Conservation (phyloP, 2,888 invertebrate species). For the Callimorpha dominula region DNA sequence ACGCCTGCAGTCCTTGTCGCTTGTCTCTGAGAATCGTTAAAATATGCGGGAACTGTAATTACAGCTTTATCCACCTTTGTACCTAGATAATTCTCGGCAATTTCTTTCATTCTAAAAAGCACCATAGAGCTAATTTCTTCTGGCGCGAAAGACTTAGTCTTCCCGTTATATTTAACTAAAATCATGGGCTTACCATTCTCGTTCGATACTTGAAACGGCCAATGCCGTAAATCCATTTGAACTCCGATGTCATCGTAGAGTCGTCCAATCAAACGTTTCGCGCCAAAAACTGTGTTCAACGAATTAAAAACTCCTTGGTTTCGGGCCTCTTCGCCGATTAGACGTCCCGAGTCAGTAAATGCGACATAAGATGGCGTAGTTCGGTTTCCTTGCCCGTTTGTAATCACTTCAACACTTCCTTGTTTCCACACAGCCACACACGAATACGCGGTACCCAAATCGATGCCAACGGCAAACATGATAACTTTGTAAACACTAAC, state of each 20-base stretch:
- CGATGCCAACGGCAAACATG: constrained; percentile 76
- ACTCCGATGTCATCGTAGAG: constrained; percentile 69
- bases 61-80: constrained; percentile 68
- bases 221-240: constrained; percentile 70
- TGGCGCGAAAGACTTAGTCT: constrained; percentile 64
- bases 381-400: constrained; percentile 69
- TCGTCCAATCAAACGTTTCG: constrained; percentile 72
- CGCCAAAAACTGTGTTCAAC: constrained; percentile 70
- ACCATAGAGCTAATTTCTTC: constrained; percentile 77
- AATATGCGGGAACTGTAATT: constrained; percentile 76
- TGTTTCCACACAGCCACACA: constrained; percentile 75
- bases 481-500: constrained; percentile 17
- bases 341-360: constrained; percentile 65
- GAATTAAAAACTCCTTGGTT: constrained; percentile 69
- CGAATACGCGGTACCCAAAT: constrained; percentile 73
- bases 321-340: constrained; percentile 74
- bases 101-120: constrained; percentile 71
- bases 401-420: constrained; percentile 69
- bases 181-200: constrained; percentile 74
- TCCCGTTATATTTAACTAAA: constrained; percentile 63
- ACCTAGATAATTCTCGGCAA: constrained; percentile 68
- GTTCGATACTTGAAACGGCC: constrained; percentile 67
- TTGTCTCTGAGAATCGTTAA: constrained; percentile 71
- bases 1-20: constrained; percentile 68
- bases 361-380: constrained; percentile 75